A percentile compares a stretch with the other conserved stretches of the same genome.
phyloP scores from a whole-genome alignment of 2,888 invertebrate genomes.

The Selenia dentaria region DNA sequence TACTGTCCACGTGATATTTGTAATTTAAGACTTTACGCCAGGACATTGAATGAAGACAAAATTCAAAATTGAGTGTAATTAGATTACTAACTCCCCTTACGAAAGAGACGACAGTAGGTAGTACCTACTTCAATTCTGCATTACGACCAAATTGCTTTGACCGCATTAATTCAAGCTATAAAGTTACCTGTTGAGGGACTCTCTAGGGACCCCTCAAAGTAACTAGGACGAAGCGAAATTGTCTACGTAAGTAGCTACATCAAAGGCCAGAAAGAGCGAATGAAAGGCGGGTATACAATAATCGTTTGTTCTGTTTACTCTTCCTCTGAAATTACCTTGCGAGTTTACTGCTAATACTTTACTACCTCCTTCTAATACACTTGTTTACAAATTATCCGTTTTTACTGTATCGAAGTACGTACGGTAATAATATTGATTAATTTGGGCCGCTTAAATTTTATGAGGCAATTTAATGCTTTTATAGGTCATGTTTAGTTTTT shows the following conservation, averaged over 20 bases:
- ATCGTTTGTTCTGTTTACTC: conserved; percentile 3
- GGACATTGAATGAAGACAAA: conserved; percentile 16
- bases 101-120: conserved; percentile 52
- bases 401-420: conserved; percentile 3
- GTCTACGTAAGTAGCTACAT: conserved; percentile 63
- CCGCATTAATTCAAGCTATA: conserved; percentile 69
- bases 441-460: conserved; percentile 16
- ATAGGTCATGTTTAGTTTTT: conserved; percentile 10
- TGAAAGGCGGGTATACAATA: conserved; percentile 10
- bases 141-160: conserved; percentile 64
- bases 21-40: too few species aligned
- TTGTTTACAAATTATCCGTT: conserved; percentile 23
- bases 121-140: conserved; percentile 40
- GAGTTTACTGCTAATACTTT: conserved; percentile 17
- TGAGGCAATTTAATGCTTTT: conserved; percentile 10
- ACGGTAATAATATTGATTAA: conserved; percentile 13
- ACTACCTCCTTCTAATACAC: conserved; percentile 7
- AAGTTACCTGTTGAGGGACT: conserved; percentile 71
- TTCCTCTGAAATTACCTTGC: conserved; percentile 18
- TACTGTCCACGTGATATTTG: too few species aligned
- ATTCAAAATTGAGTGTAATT: conserved; percentile 41
- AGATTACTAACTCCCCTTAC: conserved; percentile 53
- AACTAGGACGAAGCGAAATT: conserved; percentile 63
- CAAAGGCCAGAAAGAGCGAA: conserved; percentile 48
- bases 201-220: conserved; percentile 61